Evolutionary conservation across 2,888 invertebrate species (phyloP).

Genomic region (Plusia festucae): DNA sequence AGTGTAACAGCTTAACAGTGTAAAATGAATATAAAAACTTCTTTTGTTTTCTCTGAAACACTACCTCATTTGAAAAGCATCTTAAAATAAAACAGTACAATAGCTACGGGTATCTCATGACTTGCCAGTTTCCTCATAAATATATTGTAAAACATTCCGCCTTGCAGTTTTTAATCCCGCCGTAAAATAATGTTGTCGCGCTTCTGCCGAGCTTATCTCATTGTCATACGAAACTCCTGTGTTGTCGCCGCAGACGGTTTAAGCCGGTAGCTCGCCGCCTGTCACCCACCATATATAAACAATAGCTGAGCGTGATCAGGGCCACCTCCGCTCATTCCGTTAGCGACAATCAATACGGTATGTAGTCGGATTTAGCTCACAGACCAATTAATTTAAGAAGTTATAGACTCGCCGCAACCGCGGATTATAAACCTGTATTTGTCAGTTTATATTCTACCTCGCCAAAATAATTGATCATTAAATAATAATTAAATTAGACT

Average conservation of each 20-base stretch:
- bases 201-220: slow-evolving; percentile 53
- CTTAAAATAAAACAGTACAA: neutral
- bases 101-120: neutral
- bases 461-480: slow-evolving; percentile 3
- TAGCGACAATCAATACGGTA: slow-evolving; percentile 18
- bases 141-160: slow-evolving; percentile 28
- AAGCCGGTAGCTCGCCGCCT: slow-evolving; percentile 60
- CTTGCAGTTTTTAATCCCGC: slow-evolving; percentile 31
- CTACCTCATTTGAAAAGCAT: neutral
- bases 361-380: slow-evolving; percentile 8
- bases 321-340: slow-evolving; percentile 29
- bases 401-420: neutral
- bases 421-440: neutral
- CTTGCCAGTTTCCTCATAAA: slow-evolving; percentile 17
- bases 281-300: slow-evolving; percentile 61
- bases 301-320: slow-evolving; percentile 34
- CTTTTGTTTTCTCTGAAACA: neutral
- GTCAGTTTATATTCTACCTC: neutral
- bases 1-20: too few species aligned
- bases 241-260: slow-evolving; percentile 58
- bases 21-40: neutral
- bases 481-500: slow-evolving; percentile 12
- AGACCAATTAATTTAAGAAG: slow-evolving; percentile 1
- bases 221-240: slow-evolving; percentile 57
- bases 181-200: slow-evolving; percentile 52